Evolutionary conservation across 2,888 invertebrate genomes (phyloP).

Genomic region (Acanthosepion lycidas): DNA sequence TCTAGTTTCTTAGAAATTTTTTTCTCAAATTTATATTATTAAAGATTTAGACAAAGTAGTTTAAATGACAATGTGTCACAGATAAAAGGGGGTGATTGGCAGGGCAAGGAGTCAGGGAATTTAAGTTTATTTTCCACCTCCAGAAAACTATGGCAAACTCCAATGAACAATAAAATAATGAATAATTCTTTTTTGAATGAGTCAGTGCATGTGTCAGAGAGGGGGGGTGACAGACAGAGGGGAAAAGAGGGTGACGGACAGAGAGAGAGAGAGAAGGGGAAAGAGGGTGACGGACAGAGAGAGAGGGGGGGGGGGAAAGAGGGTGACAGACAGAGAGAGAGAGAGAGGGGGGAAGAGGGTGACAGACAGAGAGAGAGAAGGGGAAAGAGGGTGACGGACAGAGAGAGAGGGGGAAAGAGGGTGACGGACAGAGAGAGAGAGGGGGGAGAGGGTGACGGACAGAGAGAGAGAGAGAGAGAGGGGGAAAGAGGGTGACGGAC

Average conservation of each 20-base stretch:
- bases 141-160: neutral
- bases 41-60: neutral
- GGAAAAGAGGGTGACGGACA: neutral
- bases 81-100: neutral
- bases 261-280: neutral
- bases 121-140: neutral
- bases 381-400: neutral
- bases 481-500: neutral
- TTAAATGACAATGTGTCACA: neutral
- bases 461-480: too few species aligned
- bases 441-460: neutral
- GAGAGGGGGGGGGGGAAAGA: too few species aligned
- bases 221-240: neutral
- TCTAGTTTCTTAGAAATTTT: neutral
- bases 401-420: neutral
- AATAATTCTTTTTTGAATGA: neutral
- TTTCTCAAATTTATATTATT: neutral
- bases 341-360: neutral
- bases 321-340: neutral
- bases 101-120: neutral
- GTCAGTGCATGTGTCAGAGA: neutral
- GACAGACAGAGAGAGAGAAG: fast-evolving
- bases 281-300: too few species aligned
- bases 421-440: neutral
- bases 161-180: slow-evolving; percentile 21